Percentiles rank a stretch among this genome's conserved stretches.
These are phyloP conservation scores for Sycophaga agraensis DNA, from an alignment of 1,140 invertebrate genomes.

Conservation along the genomic window DNA sequence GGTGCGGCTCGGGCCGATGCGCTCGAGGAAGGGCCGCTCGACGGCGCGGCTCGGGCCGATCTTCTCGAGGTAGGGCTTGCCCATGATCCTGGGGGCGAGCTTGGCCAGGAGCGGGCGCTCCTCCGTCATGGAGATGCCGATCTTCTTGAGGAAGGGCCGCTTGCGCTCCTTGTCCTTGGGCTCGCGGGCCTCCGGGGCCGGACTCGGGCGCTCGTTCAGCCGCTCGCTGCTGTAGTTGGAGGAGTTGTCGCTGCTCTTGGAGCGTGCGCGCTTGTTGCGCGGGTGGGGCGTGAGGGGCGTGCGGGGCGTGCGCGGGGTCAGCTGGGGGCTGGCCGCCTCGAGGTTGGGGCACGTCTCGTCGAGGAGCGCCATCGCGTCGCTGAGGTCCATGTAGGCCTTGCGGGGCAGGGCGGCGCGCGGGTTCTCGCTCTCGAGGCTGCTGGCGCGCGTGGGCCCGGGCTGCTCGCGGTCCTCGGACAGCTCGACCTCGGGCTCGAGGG, in stretches of 20 bases:
- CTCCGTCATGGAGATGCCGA: conserved; percentile 53
- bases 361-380: conserved; percentile 50
- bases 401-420: conserved; percentile 28
- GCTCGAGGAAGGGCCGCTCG: conserved; percentile 51
- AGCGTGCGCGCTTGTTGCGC: conserved; percentile 46
- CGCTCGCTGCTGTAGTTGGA: conserved; percentile 52
- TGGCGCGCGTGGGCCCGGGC: conserved; percentile 43
- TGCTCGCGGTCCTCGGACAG: conserved; percentile 12
- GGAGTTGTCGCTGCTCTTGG: conserved; percentile 55
- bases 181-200: conserved; percentile 32
- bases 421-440: conserved; percentile 42
- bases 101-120: conserved; percentile 49
- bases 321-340: conserved; percentile 47
- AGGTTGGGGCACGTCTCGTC: conserved; percentile 55
- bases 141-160: conserved; percentile 51
- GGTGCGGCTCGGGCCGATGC: conserved; percentile 52
- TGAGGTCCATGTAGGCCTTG: conserved; percentile 53
- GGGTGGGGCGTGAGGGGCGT: conserved; percentile 47
- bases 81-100: conserved; percentile 46
- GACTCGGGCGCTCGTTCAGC: conserved; percentile 36
- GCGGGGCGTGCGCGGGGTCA: conserved; percentile 48
- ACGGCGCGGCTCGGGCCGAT: conserved; percentile 50
- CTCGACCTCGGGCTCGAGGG: conserved; percentile 44
- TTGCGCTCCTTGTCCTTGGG: conserved; percentile 44
- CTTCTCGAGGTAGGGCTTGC: conserved; percentile 53